These are phyloP conservation scores for Spodoptera picta DNA, from an alignment of 2,888 invertebrate species.

Conservation along the genomic window DNA sequence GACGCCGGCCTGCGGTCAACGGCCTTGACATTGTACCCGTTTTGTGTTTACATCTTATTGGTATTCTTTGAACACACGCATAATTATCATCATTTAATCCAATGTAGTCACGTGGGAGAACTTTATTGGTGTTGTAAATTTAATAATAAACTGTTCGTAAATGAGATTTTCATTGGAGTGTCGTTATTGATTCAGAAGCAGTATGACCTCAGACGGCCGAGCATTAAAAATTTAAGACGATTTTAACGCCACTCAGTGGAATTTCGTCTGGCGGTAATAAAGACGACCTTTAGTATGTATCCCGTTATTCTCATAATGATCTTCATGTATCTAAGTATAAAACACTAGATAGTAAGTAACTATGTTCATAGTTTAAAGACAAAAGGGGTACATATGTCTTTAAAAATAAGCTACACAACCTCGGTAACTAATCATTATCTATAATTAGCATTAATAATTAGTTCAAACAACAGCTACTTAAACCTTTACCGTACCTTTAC, in stretches of 20 bases:
- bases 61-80: conserved; percentile 66
- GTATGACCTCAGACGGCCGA: conserved; percentile 45
- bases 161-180: conserved; percentile 45
- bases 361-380: conserved; percentile 14
- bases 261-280: conserved; percentile 35
- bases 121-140: conserved; percentile 60
- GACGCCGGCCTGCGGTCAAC: conserved; percentile 72
- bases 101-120: conserved; percentile 63
- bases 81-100: conserved; percentile 68
- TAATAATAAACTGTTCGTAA: conserved; percentile 34
- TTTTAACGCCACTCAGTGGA: conserved; percentile 37
- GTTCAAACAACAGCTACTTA: conserved; percentile 24
- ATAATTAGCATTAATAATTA: conserved; percentile 16
- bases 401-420: no score
- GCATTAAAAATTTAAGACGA: conserved; percentile 40
- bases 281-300: conserved; percentile 38
- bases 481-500: conserved; percentile 16
- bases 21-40: conserved; percentile 83
- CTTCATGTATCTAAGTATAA: conserved; percentile 4
- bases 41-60: conserved; percentile 72
- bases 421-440: no score
- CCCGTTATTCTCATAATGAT: conserved; percentile 11
- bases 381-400: conserved; percentile 8
- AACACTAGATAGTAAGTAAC: no score
- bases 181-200: conserved; percentile 50